These are phyloP conservation scores for Orthosia incerta DNA, from an alignment of 2,888 invertebrate genomes.

Conservation along the genomic window DNA sequence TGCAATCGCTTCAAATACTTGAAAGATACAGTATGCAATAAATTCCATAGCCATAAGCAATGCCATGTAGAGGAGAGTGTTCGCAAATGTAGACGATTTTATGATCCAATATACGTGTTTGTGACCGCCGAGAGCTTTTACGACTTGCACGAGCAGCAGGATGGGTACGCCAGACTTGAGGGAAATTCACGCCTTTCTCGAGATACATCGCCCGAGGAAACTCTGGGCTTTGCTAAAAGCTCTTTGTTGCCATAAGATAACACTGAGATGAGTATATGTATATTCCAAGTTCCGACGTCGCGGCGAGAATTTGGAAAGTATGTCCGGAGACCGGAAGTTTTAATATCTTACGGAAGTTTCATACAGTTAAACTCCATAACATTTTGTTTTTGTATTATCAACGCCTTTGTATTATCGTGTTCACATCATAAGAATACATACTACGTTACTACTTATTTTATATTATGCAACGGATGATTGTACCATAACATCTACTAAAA, in stretches of 20 bases:
- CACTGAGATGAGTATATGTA: conserved; percentile 16
- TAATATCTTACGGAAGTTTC: conserved; percentile 20
- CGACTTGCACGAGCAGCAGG: conserved; percentile 40
- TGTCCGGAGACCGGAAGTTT: conserved; percentile 25
- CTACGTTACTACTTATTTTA: background rate
- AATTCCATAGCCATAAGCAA: conserved; percentile 10
- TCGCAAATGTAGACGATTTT: conserved; percentile 51
- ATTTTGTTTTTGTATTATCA: conserved; percentile 26
- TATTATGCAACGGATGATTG: conserved; percentile 8
- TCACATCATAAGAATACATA: conserved; percentile 16
- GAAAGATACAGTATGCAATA: background rate
- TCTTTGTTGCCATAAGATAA: conserved; percentile 59
- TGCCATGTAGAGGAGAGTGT: conserved; percentile 26
- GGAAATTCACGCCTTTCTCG: conserved; percentile 50
- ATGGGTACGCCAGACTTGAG: conserved; percentile 50
- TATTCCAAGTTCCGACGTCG: background rate
- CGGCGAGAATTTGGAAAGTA: conserved; percentile 27
- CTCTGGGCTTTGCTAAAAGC: conserved; percentile 54
- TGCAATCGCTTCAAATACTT: conserved; percentile 4
- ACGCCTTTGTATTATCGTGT: conserved; percentile 22
- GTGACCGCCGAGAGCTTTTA: conserved; percentile 50
- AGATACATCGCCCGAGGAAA: conserved; percentile 38
- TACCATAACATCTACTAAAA: background rate
- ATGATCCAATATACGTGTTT: conserved; percentile 43
- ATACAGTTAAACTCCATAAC: conserved; percentile 6